Base-by-base conservation (phyloP, 2,797 vertebrate species). In the Peromyscus attwateri region DNA sequence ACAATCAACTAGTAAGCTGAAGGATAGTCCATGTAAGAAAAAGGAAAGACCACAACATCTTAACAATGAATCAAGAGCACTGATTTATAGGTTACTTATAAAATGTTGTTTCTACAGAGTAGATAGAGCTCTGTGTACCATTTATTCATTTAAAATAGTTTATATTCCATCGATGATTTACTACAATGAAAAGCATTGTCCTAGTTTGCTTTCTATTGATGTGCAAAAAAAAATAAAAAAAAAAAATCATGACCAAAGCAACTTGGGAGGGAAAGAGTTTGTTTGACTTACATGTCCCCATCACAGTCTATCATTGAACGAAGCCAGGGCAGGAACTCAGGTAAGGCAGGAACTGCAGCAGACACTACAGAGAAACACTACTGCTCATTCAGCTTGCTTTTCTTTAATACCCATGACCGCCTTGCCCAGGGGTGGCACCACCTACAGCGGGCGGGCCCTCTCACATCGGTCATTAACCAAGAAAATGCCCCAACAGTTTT, bases 31-130 rank as follows among this genome's bases (percentile, higher is more conserved):
- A 60, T 40, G 23, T 76, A 73, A 31, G 62, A 76, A 68, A 12
- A 82, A n/a, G 55, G 62, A 71, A 4, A 40, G 14, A 89, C 11
- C 29, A 71, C 1, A 37, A 11, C 6, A 89, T 76, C 77, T 92
- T 68, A 88, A 37, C 57, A 80, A 92, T 90, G n/a, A 91, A 82
- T 66, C 70, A 88, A 90, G 62, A 87, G 79, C 57, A 92, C 12
- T 37, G 29, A 76, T 60, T 73, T 73, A 55, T 52, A 70, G 25
- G 23, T 55, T 13, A 55, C 12, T 87, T 87, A 70, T n/a, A 55
- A 71, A 71, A 70, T n/a, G 13, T 14, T 52, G 7, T 64, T 27
- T 25, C 66, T 70, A 52, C 83, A 70, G 43, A 66, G 9, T 43
- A 46, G 31, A 31, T 64, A 29, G 37, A 46, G 60, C 17, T 84